Evolutionary conservation across 2,888 invertebrate genomes (phyloP).

Genomic region (Cynaeus angustus): DNA sequence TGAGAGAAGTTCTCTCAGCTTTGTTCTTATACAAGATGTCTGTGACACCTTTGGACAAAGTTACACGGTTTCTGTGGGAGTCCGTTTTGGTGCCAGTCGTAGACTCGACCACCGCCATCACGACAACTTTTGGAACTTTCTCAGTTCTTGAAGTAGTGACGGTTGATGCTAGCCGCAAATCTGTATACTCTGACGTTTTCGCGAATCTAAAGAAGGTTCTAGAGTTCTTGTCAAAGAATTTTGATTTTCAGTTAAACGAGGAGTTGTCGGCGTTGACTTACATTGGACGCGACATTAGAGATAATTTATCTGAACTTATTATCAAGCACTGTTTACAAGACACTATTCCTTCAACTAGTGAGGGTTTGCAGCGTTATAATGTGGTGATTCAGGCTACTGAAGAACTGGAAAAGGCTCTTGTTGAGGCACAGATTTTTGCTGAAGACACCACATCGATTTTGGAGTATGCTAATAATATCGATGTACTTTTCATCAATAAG

Average conservation of each 20-base stretch:
- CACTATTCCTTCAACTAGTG: constrained; percentile 84
- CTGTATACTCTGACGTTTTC: constrained; percentile 75
- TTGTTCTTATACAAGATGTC: constrained; percentile 66
- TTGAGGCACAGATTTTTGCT: constrained; percentile 76
- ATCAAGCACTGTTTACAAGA: constrained; percentile 83
- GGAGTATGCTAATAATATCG: constrained; percentile 83
- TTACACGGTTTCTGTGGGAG: constrained; percentile 76
- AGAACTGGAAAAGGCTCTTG: constrained; percentile 79
- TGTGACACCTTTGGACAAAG: constrained; percentile 73
- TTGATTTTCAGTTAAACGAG: constrained; percentile 72
- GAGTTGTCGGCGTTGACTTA: constrained; percentile 73
- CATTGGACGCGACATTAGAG: constrained; percentile 75
- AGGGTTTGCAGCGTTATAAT: constrained; percentile 80
- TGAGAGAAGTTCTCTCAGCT: constrained; percentile 71
- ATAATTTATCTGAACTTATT: constrained; percentile 78
- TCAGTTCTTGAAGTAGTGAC: constrained; percentile 59
- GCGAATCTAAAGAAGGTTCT: constrained; percentile 75
- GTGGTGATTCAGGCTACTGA: constrained; percentile 78
- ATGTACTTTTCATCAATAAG: constrained; percentile 84
- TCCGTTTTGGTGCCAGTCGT: constrained; percentile 77
- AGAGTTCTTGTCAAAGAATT: constrained; percentile 74
- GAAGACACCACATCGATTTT: constrained; percentile 76
- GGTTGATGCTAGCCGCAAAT: constrained; percentile 69
- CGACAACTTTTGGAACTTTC: constrained; percentile 66
- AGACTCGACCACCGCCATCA: constrained; percentile 71